Evolutionary conservation across 2,113 vertebrate species (phyloP).

Genomic region (Coryphaenoides rupestris): DNA sequence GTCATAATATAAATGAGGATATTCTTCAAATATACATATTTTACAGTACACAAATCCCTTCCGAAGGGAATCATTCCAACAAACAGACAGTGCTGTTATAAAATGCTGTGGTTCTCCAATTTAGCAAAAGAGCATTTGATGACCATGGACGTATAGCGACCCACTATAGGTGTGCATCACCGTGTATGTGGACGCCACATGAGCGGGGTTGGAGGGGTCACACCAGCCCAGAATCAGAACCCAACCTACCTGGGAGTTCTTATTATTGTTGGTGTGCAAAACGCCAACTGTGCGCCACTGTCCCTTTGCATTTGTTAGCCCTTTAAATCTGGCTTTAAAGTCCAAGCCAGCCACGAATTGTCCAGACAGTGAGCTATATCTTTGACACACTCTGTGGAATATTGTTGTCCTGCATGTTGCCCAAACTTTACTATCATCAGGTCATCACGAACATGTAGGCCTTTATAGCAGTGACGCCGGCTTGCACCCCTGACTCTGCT

Average conservation of each 20-base stretch:
- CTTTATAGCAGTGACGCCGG: too few relatives aligned
- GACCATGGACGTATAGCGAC: conserved; percentile 41
- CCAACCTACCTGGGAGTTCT: conserved; percentile 28
- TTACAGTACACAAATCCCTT: conserved; percentile 92
- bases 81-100: conserved; percentile 78
- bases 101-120: conserved; percentile 67
- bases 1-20: conserved; percentile 99
- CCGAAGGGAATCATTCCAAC: conserved; percentile 77
- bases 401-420: conserved; percentile 25
- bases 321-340: conserved; percentile 5
- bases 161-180: conserved; percentile 26
- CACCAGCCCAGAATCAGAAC: conserved; percentile 18
- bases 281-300: conserved; percentile 25
- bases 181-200: conserved; percentile 54
- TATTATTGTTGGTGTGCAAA: conserved; percentile 29
- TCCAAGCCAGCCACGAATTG: conserved; percentile 14
- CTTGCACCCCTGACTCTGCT: too few relatives aligned
- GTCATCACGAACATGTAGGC: too few relatives aligned
- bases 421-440: conserved; percentile 31
- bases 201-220: conserved; percentile 21
- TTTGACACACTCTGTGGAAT: conserved; percentile 20
- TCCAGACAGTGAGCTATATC: conserved; percentile 16
- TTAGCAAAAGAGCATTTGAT: conserved; percentile 57
- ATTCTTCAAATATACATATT: conserved; percentile 99
- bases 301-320: background rate